Evolutionary conservation across 2,888 invertebrate species (phyloP).

Genomic region (Sesia apiformis): DNA sequence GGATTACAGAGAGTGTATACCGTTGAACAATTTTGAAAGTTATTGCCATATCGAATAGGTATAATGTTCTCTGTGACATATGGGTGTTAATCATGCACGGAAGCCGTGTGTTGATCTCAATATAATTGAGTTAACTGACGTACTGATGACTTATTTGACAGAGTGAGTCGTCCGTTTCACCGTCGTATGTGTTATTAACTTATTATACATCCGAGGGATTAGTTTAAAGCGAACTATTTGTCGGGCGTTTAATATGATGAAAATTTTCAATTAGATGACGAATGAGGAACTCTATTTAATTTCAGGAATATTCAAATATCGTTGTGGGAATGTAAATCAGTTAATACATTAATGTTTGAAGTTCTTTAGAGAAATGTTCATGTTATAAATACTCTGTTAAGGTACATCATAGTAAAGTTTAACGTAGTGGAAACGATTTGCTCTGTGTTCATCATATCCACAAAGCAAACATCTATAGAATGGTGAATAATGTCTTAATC

Average conservation of each 20-base stretch:
- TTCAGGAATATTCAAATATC: no score
- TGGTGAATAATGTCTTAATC: no score
- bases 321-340: no score
- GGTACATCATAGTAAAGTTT: no score
- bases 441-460: no score
- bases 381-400: no score
- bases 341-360: no score
- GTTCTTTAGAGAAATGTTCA: no score
- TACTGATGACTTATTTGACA: conserved; percentile 72
- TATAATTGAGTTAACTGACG: conserved; percentile 73
- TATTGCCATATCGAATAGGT: conserved; percentile 32
- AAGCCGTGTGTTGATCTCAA: conserved; percentile 69
- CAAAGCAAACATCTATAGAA: no score
- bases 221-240: conserved; percentile 24
- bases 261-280: no score
- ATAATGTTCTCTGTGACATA: conserved; percentile 23
- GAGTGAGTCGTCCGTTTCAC: conserved; percentile 59
- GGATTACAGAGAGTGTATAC: conserved; percentile 46
- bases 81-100: conserved; percentile 60
- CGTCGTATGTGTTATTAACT: conserved; percentile 12
- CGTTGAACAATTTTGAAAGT: conserved; percentile 38
- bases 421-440: no score
- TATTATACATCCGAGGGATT: conserved; percentile 34
- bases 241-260: conserved; percentile 2
- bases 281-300: no score